Percentiles rank a stretch among this genome's conserved stretches.
phyloP scores from a whole-genome alignment of 2,888 invertebrate species.

The Chorisops tibialis region DNA sequence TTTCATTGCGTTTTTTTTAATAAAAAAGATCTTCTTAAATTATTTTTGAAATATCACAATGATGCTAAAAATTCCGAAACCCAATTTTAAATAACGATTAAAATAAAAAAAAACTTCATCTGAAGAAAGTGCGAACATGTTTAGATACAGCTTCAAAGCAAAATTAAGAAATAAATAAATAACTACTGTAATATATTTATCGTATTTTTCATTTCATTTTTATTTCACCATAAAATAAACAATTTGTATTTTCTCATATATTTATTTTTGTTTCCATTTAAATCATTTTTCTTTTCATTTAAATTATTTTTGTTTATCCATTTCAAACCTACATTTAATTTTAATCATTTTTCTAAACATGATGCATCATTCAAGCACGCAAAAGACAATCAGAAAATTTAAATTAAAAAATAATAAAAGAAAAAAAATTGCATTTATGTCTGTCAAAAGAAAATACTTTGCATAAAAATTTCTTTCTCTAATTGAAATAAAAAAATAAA shows the following conservation, averaged over 20 bases:
- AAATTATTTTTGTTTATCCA: too few species aligned
- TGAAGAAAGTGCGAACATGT: too few species aligned
- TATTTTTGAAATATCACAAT: too few species aligned
- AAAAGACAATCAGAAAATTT: conserved; percentile 20
- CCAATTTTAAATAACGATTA: too few species aligned
- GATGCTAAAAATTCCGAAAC: too few species aligned
- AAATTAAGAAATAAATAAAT: too few species aligned
- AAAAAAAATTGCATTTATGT: background rate
- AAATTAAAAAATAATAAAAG: conserved; percentile 7
- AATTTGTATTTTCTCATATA: background rate
- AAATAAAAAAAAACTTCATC: too few species aligned
- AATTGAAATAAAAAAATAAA: conserved; percentile 1
- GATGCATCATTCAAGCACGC: conserved; percentile 26
- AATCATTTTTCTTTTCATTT: background rate
- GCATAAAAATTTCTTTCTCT: background rate
- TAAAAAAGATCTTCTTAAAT: too few species aligned
- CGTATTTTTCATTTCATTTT: conserved; percentile 5
- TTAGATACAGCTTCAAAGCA: too few species aligned
- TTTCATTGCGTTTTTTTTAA: too few species aligned
- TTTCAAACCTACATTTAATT: conserved; percentile 6
- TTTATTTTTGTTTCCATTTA: background rate
- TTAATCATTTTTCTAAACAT: background rate
- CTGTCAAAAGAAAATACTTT: conserved; percentile 7
- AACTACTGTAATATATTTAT: background rate
- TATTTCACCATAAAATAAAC: conserved; percentile 23